Base-by-base conservation (phyloP, 2,113 vertebrate species). In the Syrrhaptes paradoxus region DNA sequence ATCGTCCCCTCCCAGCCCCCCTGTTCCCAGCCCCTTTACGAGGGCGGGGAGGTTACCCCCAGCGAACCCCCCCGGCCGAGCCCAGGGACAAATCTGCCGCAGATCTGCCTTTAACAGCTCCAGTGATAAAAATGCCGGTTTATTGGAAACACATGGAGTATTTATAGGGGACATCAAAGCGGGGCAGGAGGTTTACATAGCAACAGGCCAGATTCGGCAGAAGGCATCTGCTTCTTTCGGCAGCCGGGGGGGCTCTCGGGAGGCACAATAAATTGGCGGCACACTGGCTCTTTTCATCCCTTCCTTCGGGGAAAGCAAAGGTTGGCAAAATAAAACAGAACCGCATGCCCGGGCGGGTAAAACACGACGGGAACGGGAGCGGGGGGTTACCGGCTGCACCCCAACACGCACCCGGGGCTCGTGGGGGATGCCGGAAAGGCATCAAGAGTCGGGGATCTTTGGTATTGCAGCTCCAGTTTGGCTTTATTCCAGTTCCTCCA, bases 131-230 rank as follows among this genome's bases (percentile, higher is more conserved):
- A 90, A 90, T 11, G 58, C 87, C 67, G 52, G 43, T 81, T 97
- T 97, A 97, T 96, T 96, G 96, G 94, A 97, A 97, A 97, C 96
- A 97, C 91, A 97, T 97, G 97, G 95, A 81, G 90, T 46, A 89
- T 95, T 94, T 94, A 81, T 59, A 95, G 91, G 89, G 93, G 90
- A 96, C 96, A 95, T 97, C 97, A 97, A 97, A 97, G 96, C 43
- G 11, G 87, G 87, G 87, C 4, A 72, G 75, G 91, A 90, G 96
- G 87, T 96, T 97, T 93, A 96, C 95, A 96, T 62, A 96, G 93
- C 95, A 97, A 86, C 95, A 88, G 97, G 93, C 26, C 91, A 75
- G 93, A 95, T 96, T 93, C 88, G 78, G 94, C 78, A 65, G 87
- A 62, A 95, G 91, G 96, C 96, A 96, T 96, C 96, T 97, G 97